Evolutionary conservation across 2,797 vertebrate genomes (phyloP).

Genomic region (Xiphophorus birchmanni): DNA sequence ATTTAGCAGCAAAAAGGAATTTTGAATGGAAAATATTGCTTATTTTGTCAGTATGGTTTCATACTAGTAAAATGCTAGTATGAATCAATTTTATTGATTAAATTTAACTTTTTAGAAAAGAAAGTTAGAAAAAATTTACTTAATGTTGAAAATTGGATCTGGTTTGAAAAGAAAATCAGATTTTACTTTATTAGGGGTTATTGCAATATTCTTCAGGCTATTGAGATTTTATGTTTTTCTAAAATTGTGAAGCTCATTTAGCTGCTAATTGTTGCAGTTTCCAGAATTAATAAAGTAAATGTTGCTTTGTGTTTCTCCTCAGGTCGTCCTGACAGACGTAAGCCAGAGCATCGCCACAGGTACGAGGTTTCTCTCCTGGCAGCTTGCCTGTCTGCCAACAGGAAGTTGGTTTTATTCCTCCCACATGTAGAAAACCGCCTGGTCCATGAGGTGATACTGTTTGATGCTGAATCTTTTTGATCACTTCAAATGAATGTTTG

Average conservation of each 20-base stretch:
- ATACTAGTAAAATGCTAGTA: no score
- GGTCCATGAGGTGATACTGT: neutral
- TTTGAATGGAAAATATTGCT: no score
- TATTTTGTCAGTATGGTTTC: no score
- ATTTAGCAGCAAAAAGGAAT: no score
- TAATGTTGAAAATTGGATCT: no score
- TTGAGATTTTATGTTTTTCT: neutral
- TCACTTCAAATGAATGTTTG: neutral
- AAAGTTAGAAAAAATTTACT: no score
- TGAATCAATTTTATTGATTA: no score
- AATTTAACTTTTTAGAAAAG: no score
- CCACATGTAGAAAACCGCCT: neutral
- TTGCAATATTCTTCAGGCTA: neutral
- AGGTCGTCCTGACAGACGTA: conserved; percentile 69
- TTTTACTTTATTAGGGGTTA: neutral
- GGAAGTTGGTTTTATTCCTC: conserved; percentile 2
- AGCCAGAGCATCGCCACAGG: conserved; percentile 76
- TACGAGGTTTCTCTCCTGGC: conserved; percentile 15
- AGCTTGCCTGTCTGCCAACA: neutral
- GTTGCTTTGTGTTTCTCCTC: neutral
- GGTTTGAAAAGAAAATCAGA: neutral
- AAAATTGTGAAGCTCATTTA: neutral
- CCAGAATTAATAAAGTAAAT: neutral
- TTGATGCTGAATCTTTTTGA: conserved; percentile 15
- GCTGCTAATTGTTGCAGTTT: neutral